Evolutionary conservation across 2,113 vertebrate species (phyloP).

Genomic region (Phrynosoma blainvillii): DNA sequence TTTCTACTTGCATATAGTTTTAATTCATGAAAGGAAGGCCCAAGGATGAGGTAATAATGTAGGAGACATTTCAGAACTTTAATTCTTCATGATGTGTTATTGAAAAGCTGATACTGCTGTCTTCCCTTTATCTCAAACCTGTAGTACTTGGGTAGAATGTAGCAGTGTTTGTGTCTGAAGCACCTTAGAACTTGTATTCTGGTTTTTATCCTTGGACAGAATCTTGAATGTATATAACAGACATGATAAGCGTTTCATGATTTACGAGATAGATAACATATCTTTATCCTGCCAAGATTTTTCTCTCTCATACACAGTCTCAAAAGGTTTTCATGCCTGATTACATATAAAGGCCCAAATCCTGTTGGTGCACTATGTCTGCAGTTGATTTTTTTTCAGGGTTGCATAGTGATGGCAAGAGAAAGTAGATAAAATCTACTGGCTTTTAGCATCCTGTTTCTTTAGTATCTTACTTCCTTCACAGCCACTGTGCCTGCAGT

Average conservation of each 20-base stretch:
- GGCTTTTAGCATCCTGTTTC: no score
- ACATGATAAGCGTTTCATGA: constrained; percentile 1
- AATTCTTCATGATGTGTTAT: constrained; percentile 49
- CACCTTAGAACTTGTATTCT: not conserved
- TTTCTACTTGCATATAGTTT: constrained; percentile 45
- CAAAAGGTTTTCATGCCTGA: not conserved
- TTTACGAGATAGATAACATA: not conserved
- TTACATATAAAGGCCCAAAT: not conserved
- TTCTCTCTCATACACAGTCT: not conserved
- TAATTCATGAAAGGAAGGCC: constrained; percentile 51
- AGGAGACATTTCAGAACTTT: constrained; percentile 46
- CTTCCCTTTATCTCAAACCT: constrained; percentile 43
- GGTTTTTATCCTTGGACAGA: constrained; percentile 37
- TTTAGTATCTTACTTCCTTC: no score
- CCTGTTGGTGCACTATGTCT: no score
- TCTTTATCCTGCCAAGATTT: not conserved
- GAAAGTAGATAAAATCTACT: no score
- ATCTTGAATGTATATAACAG: constrained; percentile 39
- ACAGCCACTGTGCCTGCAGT: no score
- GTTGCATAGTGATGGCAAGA: no score
- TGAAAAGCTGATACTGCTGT: constrained; percentile 53
- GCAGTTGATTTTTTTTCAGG: no score
- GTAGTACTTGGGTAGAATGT: constrained; percentile 41
- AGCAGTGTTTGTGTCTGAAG: constrained; percentile 7
- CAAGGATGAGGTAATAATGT: constrained; percentile 51